A percentile compares a stretch with the other conserved stretches of the same genome.
phyloP scores from a whole-genome alignment of 1,140 invertebrate genomes.

The Ectropis grisescens region DNA sequence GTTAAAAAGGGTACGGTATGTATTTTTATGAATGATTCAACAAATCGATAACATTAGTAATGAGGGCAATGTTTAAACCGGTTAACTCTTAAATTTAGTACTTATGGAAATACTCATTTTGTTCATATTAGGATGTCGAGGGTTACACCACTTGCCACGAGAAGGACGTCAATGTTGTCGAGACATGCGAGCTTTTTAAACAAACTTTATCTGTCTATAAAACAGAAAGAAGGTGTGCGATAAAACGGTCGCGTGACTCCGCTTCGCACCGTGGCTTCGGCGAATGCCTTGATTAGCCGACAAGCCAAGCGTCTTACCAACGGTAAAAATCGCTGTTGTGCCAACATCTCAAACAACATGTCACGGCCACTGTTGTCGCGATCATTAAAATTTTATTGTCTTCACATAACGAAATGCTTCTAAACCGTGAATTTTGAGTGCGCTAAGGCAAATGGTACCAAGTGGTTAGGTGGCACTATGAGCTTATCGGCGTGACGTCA shows the following conservation, averaged over 20 bases:
- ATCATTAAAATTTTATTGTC: not conserved
- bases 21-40: too few species aligned
- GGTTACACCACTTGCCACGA: constrained; percentile 51
- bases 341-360: too few species aligned
- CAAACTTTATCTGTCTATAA: constrained; percentile 58
- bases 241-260: constrained; percentile 63
- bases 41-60: too few species aligned
- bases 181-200: constrained; percentile 64
- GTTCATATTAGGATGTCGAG: constrained; percentile 32
- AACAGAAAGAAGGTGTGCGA: constrained; percentile 61
- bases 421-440: constrained; percentile 13
- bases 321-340: constrained; percentile 9
- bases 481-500: constrained; percentile 56
- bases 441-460: constrained; percentile 37
- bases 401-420: too few species aligned
- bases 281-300: constrained; percentile 52
- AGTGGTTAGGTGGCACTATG: constrained; percentile 48
- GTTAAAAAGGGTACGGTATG: too few species aligned
- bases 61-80: too few species aligned
- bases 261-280: constrained; percentile 31
- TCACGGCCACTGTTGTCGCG: too few species aligned
- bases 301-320: constrained; percentile 8
- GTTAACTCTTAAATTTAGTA: too few species aligned
- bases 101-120: constrained; percentile 13
- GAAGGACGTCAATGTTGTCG: constrained; percentile 45